Percentiles rank a stretch among this genome's conserved stretches.
These are phyloP conservation scores for Drosophila nr. perissopoda DNA, from an alignment of 2,888 invertebrate genomes.

Conservation along the genomic window DNA sequence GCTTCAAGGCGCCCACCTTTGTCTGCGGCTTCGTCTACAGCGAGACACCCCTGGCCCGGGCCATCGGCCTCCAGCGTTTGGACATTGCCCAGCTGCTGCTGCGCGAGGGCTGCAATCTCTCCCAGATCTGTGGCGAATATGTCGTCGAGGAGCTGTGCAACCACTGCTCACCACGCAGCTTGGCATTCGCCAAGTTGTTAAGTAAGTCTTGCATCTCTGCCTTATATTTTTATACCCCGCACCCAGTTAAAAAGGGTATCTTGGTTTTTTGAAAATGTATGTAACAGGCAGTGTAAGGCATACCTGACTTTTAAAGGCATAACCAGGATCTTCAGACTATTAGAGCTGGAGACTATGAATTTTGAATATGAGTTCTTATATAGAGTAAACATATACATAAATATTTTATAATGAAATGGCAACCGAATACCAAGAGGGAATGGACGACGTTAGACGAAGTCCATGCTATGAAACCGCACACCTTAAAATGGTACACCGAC, in stretches of 20 bases:
- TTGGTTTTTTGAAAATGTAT: neutral
- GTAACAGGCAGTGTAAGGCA: neutral
- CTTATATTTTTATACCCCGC: neutral
- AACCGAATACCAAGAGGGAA: no score
- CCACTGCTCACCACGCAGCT: constrained; percentile 48
- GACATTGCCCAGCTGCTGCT: constrained; percentile 82
- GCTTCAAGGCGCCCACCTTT: constrained; percentile 85
- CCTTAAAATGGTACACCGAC: no score
- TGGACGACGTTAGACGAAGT: no score
- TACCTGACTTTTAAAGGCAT: neutral
- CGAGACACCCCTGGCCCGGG: constrained; percentile 89
- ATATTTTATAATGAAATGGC: no score
- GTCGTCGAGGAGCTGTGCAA: constrained; percentile 76
- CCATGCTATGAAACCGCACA: no score
- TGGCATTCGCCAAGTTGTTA: constrained; percentile 77
- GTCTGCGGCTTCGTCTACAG: constrained; percentile 84
- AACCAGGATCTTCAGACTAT: neutral
- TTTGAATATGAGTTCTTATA: neutral
- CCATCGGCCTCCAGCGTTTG: constrained; percentile 84
- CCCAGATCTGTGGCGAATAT: constrained; percentile 75
- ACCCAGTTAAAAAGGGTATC: neutral
- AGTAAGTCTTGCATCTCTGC: constrained; percentile 63
- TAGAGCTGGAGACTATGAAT: neutral
- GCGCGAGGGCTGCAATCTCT: constrained; percentile 82
- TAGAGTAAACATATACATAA: neutral